Evolutionary conservation across 2,797 vertebrate genomes (phyloP), one percentile per base, ranked within the genome.

Genomic region (Dryobates pubescens): DNA sequence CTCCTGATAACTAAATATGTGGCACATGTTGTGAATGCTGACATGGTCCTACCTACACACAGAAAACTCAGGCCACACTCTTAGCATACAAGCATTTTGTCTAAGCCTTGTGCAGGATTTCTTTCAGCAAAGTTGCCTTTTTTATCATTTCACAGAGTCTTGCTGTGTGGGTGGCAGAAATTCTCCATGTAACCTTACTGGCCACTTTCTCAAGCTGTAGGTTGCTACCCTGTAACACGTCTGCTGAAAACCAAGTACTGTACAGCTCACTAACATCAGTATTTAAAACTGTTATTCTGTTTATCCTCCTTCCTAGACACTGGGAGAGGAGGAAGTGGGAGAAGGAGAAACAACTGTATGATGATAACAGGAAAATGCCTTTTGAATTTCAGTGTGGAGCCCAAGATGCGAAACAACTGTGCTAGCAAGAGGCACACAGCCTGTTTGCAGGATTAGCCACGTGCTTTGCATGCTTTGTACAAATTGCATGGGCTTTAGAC

Each of bases 281-380:
- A 91, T 95, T 95, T 94, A 76, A 85, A 7, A 1, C 4, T 76
- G 61, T 76, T 93, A 88, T 82, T 74, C 87, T 62, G 57, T 81
- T 92, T 89, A 64, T 86, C 87, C 74, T 95, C 71, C 80, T 69
- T 83, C 93, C 61, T 68, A 72, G 62, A 91, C 86, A 86, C 51
- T 71, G 64, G 61, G 87, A 91, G 71, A 95, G 86, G 68, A 95
- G 80, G 91, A 92, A 87, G 62, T 77, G 54, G 86, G 74, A 96
- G 88, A 86, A 90, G 45, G 87, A 94, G 63, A 92, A 96, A 74
- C 89, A 94, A 62, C 43, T 84, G 47, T 70, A 84, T 1, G 2
- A 34, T 89, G 85, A 89, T 92, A 93, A 93, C 74, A 82, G 80
- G 80, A 93, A 93, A 93, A 95, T 1, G 10, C 54, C 77, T 9